Conservation (phyloP, 2,113 vertebrate species). For the Polypterus senegalus region DNA sequence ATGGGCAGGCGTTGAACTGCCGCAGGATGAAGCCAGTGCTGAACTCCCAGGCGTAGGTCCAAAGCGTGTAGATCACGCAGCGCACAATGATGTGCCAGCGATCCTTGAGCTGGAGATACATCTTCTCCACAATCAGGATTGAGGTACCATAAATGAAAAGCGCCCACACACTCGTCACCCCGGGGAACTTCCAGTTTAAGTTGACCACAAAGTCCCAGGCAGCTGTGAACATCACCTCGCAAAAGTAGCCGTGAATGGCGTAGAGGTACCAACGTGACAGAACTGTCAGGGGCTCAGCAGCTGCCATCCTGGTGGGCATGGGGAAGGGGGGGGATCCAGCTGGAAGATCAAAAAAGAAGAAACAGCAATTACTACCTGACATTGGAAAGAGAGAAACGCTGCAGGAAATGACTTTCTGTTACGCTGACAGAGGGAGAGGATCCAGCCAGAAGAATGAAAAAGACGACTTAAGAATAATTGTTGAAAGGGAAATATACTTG, state of each 20-base stretch:
- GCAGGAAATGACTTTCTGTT: too few relatives aligned
- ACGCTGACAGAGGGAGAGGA: too few relatives aligned
- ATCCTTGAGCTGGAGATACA: conserved; percentile 77
- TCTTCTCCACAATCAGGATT: conserved; percentile 89
- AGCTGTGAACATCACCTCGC: conserved; percentile 97
- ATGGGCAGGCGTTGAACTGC: conserved; percentile 91
- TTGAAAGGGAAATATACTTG: too few relatives aligned
- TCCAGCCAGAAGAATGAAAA: too few relatives aligned
- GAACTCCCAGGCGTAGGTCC: conserved; percentile 96
- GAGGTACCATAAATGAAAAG: conserved; percentile 97
- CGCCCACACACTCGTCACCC: conserved; percentile 94
- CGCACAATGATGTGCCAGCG: conserved; percentile 72
- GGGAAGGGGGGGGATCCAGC: not conserved
- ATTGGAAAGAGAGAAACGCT: too few relatives aligned
- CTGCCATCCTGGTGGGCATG: conserved; percentile 35
- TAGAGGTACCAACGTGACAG: conserved; percentile 97
- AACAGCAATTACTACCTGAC: too few relatives aligned
- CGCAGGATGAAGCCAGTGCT: conserved; percentile 81
- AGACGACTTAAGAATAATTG: too few relatives aligned
- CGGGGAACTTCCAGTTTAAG: conserved; percentile 95
- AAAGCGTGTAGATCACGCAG: conserved; percentile 88
- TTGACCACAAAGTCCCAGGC: conserved; percentile 93
- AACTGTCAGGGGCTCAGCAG: conserved; percentile 73
- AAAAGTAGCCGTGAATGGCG: conserved; percentile 95
- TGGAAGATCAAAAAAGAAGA: too few relatives aligned